phyloP scores from a whole-genome alignment of 64 coral and sea anemone species.

The Catalaphyllia jardinei region DNA sequence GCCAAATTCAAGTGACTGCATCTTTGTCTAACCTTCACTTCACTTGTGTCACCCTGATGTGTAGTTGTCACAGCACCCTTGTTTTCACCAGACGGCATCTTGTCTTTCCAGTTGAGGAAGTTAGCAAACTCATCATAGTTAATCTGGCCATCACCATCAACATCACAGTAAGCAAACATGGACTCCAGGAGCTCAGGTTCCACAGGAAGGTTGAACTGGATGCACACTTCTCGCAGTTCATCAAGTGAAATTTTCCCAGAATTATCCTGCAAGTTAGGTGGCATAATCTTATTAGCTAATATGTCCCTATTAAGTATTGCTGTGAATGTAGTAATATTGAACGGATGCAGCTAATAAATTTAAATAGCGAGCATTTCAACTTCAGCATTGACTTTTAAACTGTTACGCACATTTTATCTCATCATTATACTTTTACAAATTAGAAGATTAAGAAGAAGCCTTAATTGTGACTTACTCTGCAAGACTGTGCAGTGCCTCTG shows the following conservation, averaged over 20 bases:
- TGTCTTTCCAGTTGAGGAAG: slow-evolving; percentile 96
- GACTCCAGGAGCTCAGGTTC: slow-evolving; percentile 79
- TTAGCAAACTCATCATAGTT: slow-evolving; percentile 95
- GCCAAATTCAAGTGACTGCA: neutral
- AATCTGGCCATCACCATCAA: slow-evolving; percentile 91
- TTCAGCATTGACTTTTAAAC: no score
- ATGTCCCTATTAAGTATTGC: no score
- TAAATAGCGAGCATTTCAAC: no score
- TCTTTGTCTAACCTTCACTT: neutral
- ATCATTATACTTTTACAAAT: no score
- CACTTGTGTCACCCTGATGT: neutral
- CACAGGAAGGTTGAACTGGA: slow-evolving; percentile 87
- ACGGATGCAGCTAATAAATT: no score
- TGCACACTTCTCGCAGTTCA: slow-evolving; percentile 80
- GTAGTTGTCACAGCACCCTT: neutral
- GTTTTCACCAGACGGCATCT: slow-evolving; percentile 44
- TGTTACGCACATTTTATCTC: no score
- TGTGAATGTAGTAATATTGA: no score
- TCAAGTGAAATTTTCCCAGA: slow-evolving; percentile 87
- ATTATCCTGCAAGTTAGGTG: slow-evolving; percentile 59
- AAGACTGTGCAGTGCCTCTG: no score
- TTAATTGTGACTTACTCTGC: no score
- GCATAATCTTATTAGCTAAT: no score
- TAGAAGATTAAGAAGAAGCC: no score
- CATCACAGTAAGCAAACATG: slow-evolving; percentile 83